Evolutionary conservation across 2,888 invertebrate genomes (phyloP), one percentile per base, ranked within the genome.

Genomic region (Aphidoletes aphidimyza): DNA sequence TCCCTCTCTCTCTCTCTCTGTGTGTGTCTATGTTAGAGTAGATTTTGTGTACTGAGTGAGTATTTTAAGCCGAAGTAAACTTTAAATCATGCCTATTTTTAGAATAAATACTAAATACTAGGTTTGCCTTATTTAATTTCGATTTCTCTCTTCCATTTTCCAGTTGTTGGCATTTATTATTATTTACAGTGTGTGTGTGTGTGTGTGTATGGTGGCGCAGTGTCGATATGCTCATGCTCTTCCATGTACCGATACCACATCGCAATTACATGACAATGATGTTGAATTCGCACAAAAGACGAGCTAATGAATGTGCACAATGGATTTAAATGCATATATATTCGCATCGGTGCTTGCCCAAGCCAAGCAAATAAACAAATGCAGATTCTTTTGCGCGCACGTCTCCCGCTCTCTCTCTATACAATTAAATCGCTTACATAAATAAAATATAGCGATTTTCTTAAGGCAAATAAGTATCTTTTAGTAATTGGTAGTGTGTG

Each of bases 41-140:
- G n/a, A n/a, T n/a, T n/a, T n/a, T n/a, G n/a, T n/a, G n/a, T n/a
- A n/a, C n/a, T n/a, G n/a, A n/a, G n/a, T n/a, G n/a, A n/a, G n/a
- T n/a, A n/a, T n/a, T n/a, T n/a, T n/a, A n/a, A n/a, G n/a, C n/a
- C n/a, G n/a, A n/a, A 17, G 69, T 30, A 69, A 69, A 69, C 69
- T 69, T 69, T 69, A 69, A 69, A 69, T 69, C 69, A 69, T 69
- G n/a, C 34, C 69, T 69, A 69, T 69, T 69, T 69, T 69, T 69
- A 69, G 69, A 69, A 54, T 54, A 69, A n/a, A n/a, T n/a, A n/a
- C n/a, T 69, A 69, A 69, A 69, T 34, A 69, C 69, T 69, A 69
- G 69, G 30, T n/a, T 69, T 34, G 30, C 26, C 30, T 69, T 69
- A 69, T 34, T 69, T 69, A 69, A 69, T 69, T 69, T 69, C 69